Base-by-base conservation (phyloP, 2,888 invertebrate species). In the Lasioglossum malachurum region DNA sequence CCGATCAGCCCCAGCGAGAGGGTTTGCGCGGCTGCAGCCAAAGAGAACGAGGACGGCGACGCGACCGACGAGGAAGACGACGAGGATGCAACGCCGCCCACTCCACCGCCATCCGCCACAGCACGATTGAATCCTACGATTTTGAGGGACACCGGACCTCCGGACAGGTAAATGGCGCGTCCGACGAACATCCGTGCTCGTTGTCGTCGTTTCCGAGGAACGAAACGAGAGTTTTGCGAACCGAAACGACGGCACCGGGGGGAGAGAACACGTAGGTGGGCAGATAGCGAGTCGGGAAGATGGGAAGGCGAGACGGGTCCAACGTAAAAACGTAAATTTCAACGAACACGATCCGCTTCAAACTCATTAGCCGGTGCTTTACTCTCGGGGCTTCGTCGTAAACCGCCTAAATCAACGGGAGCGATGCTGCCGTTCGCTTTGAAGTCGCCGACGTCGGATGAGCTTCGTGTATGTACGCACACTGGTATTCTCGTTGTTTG, bases 41-140 rank as follows among this genome's bases (percentile, higher is more conserved):
- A 96, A 95, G 96, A 95, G 91, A 96, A 96, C 93, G 95, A 95
- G 92, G 96, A 96, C 86, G 95, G 95, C 90, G 96, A 96, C 78
- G 95, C 93, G 80, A 94, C 95, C 87, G 95, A 95, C 73, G 95
- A 94, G 73, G 95, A 95, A 73, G 95, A 95, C 78, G 94, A 94
- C 53, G 94, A 94, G 64, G 94, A 94, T 78, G 91, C 93, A 49
- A 92, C 93, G 72, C 92, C 93, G 74, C 91, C 93, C 27, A 92
- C 93, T 75, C 93, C 94, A 78, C 93, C 94, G 44, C 92, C 94
- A 73, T 93, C 94, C 71, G 92, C 93, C 31, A 91, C 94, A 31
- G 91, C 94, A 80, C 93, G 94, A 92, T 90, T 95, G 82, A 95
- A 95, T 88, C 94, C 95, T 35, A 90, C 94, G 80, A 93, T 93